Evolutionary conservation across 2,888 invertebrate species (phyloP), one percentile per base, ranked within the genome.

Genomic region (Xestoiulus laeticollis): DNA sequence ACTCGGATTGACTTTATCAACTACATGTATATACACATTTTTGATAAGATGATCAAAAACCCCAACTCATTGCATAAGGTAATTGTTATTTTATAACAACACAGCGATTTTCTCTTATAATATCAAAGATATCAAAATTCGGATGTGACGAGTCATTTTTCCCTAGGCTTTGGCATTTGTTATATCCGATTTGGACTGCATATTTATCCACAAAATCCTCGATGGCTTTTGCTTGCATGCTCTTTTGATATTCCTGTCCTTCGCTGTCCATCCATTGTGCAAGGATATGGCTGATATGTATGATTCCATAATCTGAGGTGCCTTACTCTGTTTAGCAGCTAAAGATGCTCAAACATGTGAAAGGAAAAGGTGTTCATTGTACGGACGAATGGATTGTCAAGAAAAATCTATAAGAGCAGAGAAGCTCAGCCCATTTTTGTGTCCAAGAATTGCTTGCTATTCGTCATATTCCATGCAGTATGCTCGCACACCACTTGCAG

Each of bases 401-500:
- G 78, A 30, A 78, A 38, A 78, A 78, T 78, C 78, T 78, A 30
- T 30, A 78, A 12, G 8, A 30, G 78, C 38, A 38, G 68, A 68
- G 78, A 12, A 30, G 16, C 30, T 78, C 78, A 16, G 30, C 16
- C 78, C 30, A 78, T 30, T 30, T 30, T 78, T 30, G 78, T 30
- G 78, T 12, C 26, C 16, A 78, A 30, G 78, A 78, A 30, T 78
- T 78, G 78, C 26, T 78, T 78, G 78, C 26, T 78, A 78, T 78
- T 78, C 30, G 30, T 78, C 30, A 26, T 78, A 78, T 12, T 38
- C 12, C 30, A 30, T 10, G 26, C 2, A 14, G 1, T 78, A 78
- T 30, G 30, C 78, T 78, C 78, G n/a, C n/a, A 12, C 78, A 78
- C 30, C 78, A 78, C 78, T 30, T 78, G 78, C 78, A 78, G 78